These are phyloP conservation scores for Philypnodon macrostomus DNA, from an alignment of 2,797 vertebrate genomes.

Conservation along the genomic window DNA sequence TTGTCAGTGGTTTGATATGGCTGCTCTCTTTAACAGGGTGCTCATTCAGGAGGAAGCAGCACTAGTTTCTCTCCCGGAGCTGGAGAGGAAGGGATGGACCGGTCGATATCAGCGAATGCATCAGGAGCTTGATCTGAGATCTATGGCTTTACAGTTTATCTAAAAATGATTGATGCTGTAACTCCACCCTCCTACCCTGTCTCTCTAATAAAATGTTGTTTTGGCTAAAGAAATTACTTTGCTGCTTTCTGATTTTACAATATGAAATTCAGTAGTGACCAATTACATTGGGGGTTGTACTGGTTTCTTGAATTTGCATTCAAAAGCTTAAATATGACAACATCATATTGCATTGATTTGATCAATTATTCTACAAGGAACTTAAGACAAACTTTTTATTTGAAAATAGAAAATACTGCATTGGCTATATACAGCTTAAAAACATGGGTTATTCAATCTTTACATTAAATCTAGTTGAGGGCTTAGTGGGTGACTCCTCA, in stretches of 20 bases:
- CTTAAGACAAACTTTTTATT: too few relatives aligned
- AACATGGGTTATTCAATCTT: too few relatives aligned
- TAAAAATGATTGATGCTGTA: constrained; percentile 60
- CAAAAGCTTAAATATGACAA: too few relatives aligned
- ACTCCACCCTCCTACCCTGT: constrained; percentile 68
- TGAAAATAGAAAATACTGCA: too few relatives aligned
- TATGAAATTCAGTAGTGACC: too few relatives aligned
- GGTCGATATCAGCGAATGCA: constrained; percentile 61
- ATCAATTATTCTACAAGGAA: too few relatives aligned
- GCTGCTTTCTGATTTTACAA: not conserved
- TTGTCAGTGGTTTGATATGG: constrained; percentile 28
- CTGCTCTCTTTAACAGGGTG: constrained; percentile 66
- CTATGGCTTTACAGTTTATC: constrained; percentile 21
- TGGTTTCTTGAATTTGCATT: not conserved
- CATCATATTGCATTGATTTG: too few relatives aligned
- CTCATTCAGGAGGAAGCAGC: constrained; percentile 84
- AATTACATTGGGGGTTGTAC: too few relatives aligned
- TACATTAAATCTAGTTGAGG: too few relatives aligned
- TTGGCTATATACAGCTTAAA: too few relatives aligned
- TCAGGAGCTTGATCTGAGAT: constrained; percentile 35
- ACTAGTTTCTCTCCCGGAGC: constrained; percentile 64
- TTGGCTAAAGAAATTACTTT: constrained; percentile 63
- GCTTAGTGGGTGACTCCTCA: too few relatives aligned
- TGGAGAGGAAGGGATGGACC: constrained; percentile 69
- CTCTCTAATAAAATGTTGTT: constrained; percentile 79